Evolutionary conservation across 2,888 invertebrate genomes (phyloP), one percentile per base, ranked within the genome.

Genomic region (Mesorhabditis belari): DNA sequence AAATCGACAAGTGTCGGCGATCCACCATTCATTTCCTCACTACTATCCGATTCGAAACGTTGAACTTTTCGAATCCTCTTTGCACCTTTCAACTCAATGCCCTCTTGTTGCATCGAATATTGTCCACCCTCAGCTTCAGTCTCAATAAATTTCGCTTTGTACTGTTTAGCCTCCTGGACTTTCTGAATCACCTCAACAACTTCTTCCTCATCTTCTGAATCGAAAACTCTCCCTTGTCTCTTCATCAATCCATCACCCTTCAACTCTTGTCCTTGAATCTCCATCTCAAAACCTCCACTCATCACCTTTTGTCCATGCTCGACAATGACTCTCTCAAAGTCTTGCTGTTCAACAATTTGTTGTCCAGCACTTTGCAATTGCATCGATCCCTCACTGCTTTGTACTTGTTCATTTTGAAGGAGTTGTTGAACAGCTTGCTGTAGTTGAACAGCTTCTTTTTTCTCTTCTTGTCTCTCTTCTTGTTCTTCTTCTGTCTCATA

Each of bases 101-200:
- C 74, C 60, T 71, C 69, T 58, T 66, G 64, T 55, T 70, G 62
- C 52, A 70, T 58, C 4, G 62, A 66, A 57, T 71, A 71, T 54
- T 70, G 69, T 27, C 71, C 71, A 58, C 71, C 70, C 55, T 71
- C 68, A 3, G 72, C 74, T 57, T 74, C 74, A 60, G 70, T 65
- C 51, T 71, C 68, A 21, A 60, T 50, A 12, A 57, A n/a, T 23
- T 50, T 50, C 6, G 51, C 19, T 23, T 6, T 9, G 44, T 35
- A n/a, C n/a, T 35, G 12, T 49, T 53, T 58, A 3, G 21, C n/a
- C 17, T 9, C 19, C 26, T 55, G 25, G 12, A 24, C 28, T 51
- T 51, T 9, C 21, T 23, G 17, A 12, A 21, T n/a, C 9, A 51
- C 23, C 21, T 21, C 19, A 23, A 56, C 54, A 24, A 60, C 26